Evolutionary conservation across 2,113 vertebrate species (phyloP).

Genomic region (Gymnocephalus cernua): DNA sequence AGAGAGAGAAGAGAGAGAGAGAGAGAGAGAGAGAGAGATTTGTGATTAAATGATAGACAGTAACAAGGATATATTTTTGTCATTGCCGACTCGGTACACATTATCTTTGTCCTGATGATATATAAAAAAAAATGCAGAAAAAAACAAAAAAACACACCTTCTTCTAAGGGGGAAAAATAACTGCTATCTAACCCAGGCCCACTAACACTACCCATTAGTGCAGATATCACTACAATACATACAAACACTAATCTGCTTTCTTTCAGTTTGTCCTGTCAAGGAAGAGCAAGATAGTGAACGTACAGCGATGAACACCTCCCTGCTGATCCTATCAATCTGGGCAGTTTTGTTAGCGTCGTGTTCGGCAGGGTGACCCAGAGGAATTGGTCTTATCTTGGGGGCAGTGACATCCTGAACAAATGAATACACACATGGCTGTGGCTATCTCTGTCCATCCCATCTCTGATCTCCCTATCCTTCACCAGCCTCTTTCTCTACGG

Average conservation of each 20-base stretch:
- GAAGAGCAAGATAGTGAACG: constrained; percentile 29
- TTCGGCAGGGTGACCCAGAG: constrained; percentile 39
- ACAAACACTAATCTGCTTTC: constrained; percentile 38
- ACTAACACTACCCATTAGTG: not conserved
- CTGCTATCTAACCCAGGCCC: not conserved
- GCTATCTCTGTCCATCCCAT: constrained; percentile 38
- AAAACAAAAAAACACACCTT: no score
- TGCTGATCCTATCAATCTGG: constrained; percentile 54
- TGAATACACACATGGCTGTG: constrained; percentile 56
- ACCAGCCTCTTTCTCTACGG: constrained; percentile 38
- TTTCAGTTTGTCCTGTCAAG: constrained; percentile 33
- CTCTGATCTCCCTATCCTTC: constrained; percentile 63
- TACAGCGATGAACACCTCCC: constrained; percentile 60
- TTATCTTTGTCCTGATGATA: not conserved
- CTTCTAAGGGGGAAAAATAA: not conserved
- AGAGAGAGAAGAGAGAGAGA: no score
- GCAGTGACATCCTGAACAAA: constrained; percentile 58
- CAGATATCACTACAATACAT: not conserved
- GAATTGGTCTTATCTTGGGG: constrained; percentile 57
- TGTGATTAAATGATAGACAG: not conserved
- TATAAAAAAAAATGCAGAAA: not conserved
- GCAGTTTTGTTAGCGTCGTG: constrained; percentile 39
- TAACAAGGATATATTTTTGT: not conserved
- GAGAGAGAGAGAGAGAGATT: not conserved
- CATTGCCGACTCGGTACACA: not conserved